Conservation (phyloP, 2,888 invertebrate genomes). For the Drosophila putrida region DNA sequence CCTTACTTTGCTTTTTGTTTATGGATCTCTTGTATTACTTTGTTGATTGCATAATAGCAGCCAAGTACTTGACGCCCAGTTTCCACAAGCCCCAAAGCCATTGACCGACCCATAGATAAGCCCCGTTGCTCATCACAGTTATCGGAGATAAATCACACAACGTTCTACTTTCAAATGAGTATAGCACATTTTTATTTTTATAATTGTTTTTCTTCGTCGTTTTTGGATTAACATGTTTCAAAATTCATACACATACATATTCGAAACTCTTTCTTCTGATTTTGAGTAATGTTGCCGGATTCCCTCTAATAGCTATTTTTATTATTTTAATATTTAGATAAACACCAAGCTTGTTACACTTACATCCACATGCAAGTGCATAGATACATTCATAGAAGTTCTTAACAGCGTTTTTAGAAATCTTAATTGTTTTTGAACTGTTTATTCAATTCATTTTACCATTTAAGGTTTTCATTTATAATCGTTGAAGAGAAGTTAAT, state of each 20-base stretch:
- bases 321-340: conserved; percentile 40
- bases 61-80: conserved; percentile 50
- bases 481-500: conserved; percentile 12
- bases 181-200: conserved; percentile 39
- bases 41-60: conserved; percentile 63
- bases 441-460: background rate
- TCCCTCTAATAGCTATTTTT: conserved; percentile 53
- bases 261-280: conserved; percentile 31
- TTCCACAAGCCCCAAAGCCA: conserved; percentile 35
- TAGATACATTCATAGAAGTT: conserved; percentile 43
- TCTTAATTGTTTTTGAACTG: conserved; percentile 12
- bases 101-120: conserved; percentile 53
- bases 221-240: conserved; percentile 68
- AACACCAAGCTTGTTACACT: conserved; percentile 47
- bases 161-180: conserved; percentile 39
- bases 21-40: conserved; percentile 28
- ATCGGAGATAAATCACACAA: conserved; percentile 32
- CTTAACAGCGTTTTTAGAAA: conserved; percentile 16
- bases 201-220: conserved; percentile 48
- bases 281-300: conserved; percentile 60
- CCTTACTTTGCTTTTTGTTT: conserved; percentile 26
- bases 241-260: conserved; percentile 54
- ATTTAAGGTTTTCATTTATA: background rate
- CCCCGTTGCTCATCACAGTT: conserved; percentile 1
- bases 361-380: conserved; percentile 45